Evolutionary conservation across 2,113 vertebrate genomes (phyloP), one percentile per base, ranked within the genome.

Genomic region (Sporophila hypoxantha): DNA sequence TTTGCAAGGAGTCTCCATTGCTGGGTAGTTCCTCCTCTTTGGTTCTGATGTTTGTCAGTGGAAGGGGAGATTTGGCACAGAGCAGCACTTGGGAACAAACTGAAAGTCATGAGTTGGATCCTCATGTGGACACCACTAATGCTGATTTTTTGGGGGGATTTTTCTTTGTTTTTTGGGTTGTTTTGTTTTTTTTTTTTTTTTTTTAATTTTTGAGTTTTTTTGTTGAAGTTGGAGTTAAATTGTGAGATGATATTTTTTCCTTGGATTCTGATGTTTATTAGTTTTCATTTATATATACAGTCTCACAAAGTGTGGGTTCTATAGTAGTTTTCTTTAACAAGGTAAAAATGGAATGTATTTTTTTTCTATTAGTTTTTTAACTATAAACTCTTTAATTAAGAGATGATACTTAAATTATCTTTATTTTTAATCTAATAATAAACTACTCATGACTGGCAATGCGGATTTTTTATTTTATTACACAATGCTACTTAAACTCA

Each of bases 1-100:
- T 86, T 94, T 88, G 23, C n/a, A 67, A 34, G 22, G 29, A 61
- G 13, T 41, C 19, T 65, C 8, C 27, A 0, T 30, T 60, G 25
- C 36, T 77, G 62, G 22, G 10, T 67, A 70, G 29, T 47, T 76
- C 20, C 20, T 60, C 25, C 32, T n/a, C 37, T 47, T n/a, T 41
- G 52, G 13, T 3, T 39, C 39, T 62, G 61, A 62, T 50, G 23
- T 74, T 34, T 57, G 4, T 27, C 2, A 0, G 32, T 13, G 44
- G 56, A 26, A 62, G 73, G 69, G 42, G 8, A 4, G 30, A 11
- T 12, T 5, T 8, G 27, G 7, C 0, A 0, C n/a, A 5, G 30
- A 18, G 76, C 8, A 25, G 22, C 26, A 2, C 55, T 6, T 39
- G 57, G 39, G 18, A 26, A 23, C 49, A 57, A 65, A 36, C 53